Evolutionary conservation across 2,888 invertebrate species (phyloP), one percentile per base, ranked within the genome.

Genomic region (Antheraea assamensis): DNA sequence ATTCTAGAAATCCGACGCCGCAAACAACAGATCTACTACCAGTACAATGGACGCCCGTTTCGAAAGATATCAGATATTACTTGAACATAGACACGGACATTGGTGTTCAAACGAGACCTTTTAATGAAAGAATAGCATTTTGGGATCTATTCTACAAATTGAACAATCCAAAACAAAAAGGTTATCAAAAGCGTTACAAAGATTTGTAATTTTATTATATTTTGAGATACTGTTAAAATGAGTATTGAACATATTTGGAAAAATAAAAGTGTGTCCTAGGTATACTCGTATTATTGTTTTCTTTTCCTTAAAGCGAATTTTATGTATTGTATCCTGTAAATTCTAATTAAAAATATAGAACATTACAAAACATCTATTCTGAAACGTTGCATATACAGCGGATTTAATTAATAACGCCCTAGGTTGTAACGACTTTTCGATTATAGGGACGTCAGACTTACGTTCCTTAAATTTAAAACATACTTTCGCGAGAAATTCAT

Each of bases 1-100:
- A 52, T 82, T 85, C 49, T 79, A 85, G 88, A 10, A 80, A 88
- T 68, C 88, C 88, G 10, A 85, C 85, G 31, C 87, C 87, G 0
- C 80, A 81, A 31, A 75, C 76, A 13, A 79, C 78, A 21, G 85
- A 84, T 2, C 71, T 87, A 21, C 72, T 88, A 27, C 85, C 87
- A 21, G 75, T 87, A 19, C 75, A 76, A 47, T 87, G 87, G 87
- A 75, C 78, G 19, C 74, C 79, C 3, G 81, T 78, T 10, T 80
- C 83, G 13, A 73, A 77, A 64, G 81, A 80, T 27, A 71, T 73
- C 7, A 21, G 78, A 5, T 75, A 78, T 73, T 85, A 79, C 49
- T 76, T 87, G 52, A 74, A 81, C 35, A 85, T 87, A 47, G 80
- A 85, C 74, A 75, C 78, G 15, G 80, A 84, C 49, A 74, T 85